phyloP scores from a whole-genome alignment of 2,113 vertebrate genomes.

The Toxotes chatareus region DNA sequence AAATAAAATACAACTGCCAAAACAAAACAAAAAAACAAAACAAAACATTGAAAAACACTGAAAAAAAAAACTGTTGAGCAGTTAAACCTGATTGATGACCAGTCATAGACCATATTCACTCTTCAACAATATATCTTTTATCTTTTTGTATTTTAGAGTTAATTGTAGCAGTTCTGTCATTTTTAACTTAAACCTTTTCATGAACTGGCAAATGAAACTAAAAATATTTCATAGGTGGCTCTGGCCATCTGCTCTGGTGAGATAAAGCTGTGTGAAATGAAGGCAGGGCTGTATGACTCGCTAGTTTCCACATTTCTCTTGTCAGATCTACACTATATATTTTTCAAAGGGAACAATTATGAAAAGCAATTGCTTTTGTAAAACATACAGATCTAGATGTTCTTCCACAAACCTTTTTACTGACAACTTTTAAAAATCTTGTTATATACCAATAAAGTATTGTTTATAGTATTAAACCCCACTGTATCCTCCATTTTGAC shows the following conservation, averaged over 20 bases:
- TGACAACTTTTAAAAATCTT: not conserved
- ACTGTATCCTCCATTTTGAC: conserved; percentile 10
- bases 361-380: not conserved
- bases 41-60: not conserved
- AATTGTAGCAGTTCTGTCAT: not conserved
- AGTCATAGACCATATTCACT: not conserved
- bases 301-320: not conserved
- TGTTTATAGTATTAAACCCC: not conserved
- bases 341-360: not conserved
- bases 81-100: not conserved
- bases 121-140: not conserved
- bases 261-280: not conserved
- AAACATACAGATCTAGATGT: not conserved
- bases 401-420: not conserved
- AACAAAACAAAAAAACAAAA: too few relatives aligned
- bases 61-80: not conserved
- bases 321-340: not conserved
- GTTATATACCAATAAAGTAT: conserved; percentile 23
- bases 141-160: not conserved
- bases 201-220: not conserved
- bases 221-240: not conserved
- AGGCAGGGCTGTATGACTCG: not conserved
- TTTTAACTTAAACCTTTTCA: not conserved
- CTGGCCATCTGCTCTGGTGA: not conserved
- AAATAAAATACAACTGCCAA: too few relatives aligned